These are phyloP conservation scores for Aporophyla lueneburgensis DNA, from an alignment of 2,888 invertebrate species.

Conservation along the genomic window DNA sequence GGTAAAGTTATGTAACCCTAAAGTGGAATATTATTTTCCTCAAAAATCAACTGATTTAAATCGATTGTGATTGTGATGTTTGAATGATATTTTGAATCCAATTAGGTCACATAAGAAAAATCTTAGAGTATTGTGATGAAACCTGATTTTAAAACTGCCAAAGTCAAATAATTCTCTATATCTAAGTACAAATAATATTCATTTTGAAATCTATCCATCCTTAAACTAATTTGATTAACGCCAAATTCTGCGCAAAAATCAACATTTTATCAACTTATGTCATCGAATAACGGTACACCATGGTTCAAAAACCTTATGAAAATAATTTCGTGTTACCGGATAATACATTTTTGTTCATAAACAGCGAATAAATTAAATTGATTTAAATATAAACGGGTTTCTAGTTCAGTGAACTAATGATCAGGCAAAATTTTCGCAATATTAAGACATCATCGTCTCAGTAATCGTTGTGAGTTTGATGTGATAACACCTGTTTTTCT, in stretches of 20 bases:
- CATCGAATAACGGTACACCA: conserved; percentile 30
- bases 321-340: conserved; percentile 2
- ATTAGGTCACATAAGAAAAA: background rate
- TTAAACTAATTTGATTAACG: background rate
- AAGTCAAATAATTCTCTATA: background rate
- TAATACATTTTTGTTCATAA: conserved; percentile 23
- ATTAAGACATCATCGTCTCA: conserved; percentile 37
- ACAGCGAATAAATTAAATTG: conserved; percentile 39
- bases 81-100: background rate
- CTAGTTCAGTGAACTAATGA: conserved; percentile 48
- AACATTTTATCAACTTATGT: background rate
- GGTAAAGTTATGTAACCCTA: too few relatives aligned
- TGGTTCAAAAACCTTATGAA: conserved; percentile 56
- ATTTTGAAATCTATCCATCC: background rate
- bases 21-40: background rate
- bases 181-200: background rate
- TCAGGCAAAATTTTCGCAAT: conserved; percentile 31
- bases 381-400: conserved; percentile 57
- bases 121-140: background rate
- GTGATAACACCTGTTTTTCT: conserved; percentile 37
- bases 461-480: conserved; percentile 42
- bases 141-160: background rate
- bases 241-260: background rate
- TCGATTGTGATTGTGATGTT: background rate
- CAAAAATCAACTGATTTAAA: background rate